Evolutionary conservation across 2,888 invertebrate species (phyloP).

Genomic region (Drosophila anomelani): DNA sequence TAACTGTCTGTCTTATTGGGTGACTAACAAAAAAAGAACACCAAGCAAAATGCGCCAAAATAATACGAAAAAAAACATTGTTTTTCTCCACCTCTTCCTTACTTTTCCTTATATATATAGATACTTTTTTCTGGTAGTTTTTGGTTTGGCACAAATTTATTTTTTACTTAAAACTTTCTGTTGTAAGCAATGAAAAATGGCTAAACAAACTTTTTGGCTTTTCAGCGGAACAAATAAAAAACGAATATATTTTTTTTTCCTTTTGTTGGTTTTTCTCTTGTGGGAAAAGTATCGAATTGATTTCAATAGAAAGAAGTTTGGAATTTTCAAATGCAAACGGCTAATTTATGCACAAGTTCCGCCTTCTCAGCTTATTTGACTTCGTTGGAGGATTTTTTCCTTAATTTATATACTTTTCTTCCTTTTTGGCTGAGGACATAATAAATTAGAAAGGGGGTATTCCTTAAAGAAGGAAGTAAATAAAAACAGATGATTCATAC

Average conservation of each 20-base stretch:
- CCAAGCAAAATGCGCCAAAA: constrained; percentile 55
- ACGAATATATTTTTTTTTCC: constrained; percentile 17
- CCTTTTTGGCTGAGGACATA: constrained; percentile 37
- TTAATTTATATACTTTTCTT: constrained; percentile 72
- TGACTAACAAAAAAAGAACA: constrained; percentile 48
- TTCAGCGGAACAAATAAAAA: constrained; percentile 65
- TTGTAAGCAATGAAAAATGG: constrained; percentile 79
- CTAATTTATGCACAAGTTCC: constrained; percentile 78
- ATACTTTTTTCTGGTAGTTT: constrained; percentile 37
- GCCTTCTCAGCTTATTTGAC: constrained; percentile 58
- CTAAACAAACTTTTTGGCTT: constrained; percentile 74
- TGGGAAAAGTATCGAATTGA: constrained; percentile 75
- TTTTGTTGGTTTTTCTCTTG: constrained; percentile 9
- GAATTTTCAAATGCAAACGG: constrained; percentile 76
- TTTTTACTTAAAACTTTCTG: constrained; percentile 80
- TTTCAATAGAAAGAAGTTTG: constrained; percentile 69
- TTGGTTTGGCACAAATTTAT: constrained; percentile 71
- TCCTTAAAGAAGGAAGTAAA: background rate
- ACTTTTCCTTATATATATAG: constrained; percentile 27
- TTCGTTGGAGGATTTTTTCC: constrained; percentile 42
- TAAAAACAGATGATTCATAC: background rate
- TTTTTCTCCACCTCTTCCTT: constrained; percentile 25
- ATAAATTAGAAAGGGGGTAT: constrained; percentile 12
- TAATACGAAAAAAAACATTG: constrained; percentile 51
- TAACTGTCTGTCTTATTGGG: constrained; percentile 33